Evolutionary conservation across 2,113 vertebrate species (phyloP).

Genomic region (Etia nguti): DNA sequence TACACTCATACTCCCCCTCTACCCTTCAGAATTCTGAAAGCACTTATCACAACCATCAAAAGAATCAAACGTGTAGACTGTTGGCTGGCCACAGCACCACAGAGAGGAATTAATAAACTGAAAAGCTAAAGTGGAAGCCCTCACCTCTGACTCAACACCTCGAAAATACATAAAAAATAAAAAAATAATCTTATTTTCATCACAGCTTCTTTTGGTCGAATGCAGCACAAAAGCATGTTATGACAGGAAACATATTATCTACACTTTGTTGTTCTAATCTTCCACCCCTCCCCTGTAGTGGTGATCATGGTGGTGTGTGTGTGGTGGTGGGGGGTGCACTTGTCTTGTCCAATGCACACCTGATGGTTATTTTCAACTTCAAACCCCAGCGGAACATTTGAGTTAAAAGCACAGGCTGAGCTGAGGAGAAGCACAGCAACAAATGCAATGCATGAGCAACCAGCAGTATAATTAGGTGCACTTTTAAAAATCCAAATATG

Average conservation of each 20-base stretch:
- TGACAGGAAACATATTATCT: not conserved
- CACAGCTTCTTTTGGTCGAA: not conserved
- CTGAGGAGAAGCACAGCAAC: not conserved
- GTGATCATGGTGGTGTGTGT: not conserved
- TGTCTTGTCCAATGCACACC: constrained; percentile 5
- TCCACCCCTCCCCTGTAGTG: too few species aligned
- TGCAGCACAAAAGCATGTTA: not conserved
- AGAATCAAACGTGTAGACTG: not conserved
- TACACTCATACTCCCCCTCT: not conserved
- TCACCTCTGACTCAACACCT: not conserved
- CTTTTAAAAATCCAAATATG: constrained; percentile 36
- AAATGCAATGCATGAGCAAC: constrained; percentile 6
- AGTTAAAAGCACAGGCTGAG: constrained; percentile 27
- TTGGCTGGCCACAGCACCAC: not conserved
- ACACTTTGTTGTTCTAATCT: not conserved
- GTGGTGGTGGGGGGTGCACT: not conserved
- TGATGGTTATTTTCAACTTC: constrained; percentile 39
- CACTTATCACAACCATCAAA: constrained; percentile 11
- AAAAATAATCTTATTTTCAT: not conserved
- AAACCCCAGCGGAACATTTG: constrained; percentile 5
- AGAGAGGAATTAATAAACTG: constrained; percentile 29
- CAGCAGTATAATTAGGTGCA: constrained; percentile 11
- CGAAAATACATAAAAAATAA: not conserved
- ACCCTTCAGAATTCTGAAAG: constrained; percentile 8
- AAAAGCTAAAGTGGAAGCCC: constrained; percentile 13